Evolutionary conservation across 2,113 vertebrate genomes (phyloP), one percentile per base, ranked within the genome.

Genomic region (Mohoua ochrocephala): DNA sequence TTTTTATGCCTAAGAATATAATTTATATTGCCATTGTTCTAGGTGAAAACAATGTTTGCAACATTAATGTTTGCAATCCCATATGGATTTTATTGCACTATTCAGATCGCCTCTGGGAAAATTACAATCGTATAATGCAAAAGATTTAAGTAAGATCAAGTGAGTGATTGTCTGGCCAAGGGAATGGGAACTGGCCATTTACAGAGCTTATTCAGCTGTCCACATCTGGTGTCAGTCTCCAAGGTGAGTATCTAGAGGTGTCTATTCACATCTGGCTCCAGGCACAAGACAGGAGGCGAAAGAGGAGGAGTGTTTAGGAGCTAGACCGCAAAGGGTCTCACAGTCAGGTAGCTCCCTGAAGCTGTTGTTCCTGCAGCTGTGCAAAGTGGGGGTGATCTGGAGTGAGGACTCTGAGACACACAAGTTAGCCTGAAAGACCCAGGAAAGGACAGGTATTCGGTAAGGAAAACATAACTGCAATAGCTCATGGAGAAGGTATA

Each of bases 241-340:
- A 65, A 65, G 17, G 3, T 6, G 30, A 31, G 10, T 30, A 8
- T 37, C 35, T 84, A 27, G 23, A 70, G 15, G 13, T 12, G 16
- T 21, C 14, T n/a, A 1, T n/a, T 84, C 30, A 42, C 8, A 75
- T 35, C 33, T 5, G 6, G 7, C n/a, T 78, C 18, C 23, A 54
- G 42, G 31, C 22, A 15, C 11, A 8, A 53, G 18, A 21, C 5
- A 22, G 9, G 42, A 70, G 42, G 47, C 9, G 27, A 30, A 59
- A 59, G 20, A 65, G 31, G 33, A 53, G 49, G 21, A 20, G 3
- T 8, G 13, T 63, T 68, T 42, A 33, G 50, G 21, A 73, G 26
- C 18, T 16, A 10, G 20, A 15, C 28, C 73, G 33, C 0, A 0
- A 16, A 41, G 37, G 22, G 23, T 31, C 37, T 77, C 6, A 2